Evolutionary conservation across 1,140 invertebrate genomes (phyloP).

Genomic region (Sweltsa coloradensis): DNA sequence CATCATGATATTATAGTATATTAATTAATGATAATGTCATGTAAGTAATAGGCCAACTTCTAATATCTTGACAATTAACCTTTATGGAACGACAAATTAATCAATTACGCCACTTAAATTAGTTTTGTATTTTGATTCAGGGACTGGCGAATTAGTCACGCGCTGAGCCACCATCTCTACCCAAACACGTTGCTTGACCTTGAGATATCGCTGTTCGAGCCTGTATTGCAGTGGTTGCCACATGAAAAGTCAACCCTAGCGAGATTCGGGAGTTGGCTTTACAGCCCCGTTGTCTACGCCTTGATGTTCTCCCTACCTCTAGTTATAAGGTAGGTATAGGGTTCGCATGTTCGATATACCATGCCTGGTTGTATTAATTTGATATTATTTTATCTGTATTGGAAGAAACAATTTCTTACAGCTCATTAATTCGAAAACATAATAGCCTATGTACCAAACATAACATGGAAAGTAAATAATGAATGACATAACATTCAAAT

Average conservation of each 20-base stretch:
- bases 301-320: conserved; percentile 23
- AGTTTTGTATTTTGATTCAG: conserved; percentile 28
- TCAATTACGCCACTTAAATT: background rate
- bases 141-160: conserved; percentile 65
- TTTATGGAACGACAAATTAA: no score
- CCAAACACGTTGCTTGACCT: conserved; percentile 66
- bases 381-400: no score
- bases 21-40: background rate
- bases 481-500: no score
- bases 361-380: no score
- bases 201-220: conserved; percentile 57
- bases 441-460: no score
- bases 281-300: conserved; percentile 35
- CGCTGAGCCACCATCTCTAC: conserved; percentile 66
- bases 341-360: background rate
- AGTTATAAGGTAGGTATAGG: background rate
- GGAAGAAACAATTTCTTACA: no score
- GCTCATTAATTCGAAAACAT: no score
- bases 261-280: conserved; percentile 32
- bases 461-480: no score
- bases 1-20: background rate
- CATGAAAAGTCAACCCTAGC: conserved; percentile 30
- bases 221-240: conserved; percentile 51
- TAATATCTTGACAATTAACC: no score
- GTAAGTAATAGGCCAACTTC: no score